phyloP scores from a whole-genome alignment of 2,888 invertebrate genomes.

The Synergus laeviventris region DNA sequence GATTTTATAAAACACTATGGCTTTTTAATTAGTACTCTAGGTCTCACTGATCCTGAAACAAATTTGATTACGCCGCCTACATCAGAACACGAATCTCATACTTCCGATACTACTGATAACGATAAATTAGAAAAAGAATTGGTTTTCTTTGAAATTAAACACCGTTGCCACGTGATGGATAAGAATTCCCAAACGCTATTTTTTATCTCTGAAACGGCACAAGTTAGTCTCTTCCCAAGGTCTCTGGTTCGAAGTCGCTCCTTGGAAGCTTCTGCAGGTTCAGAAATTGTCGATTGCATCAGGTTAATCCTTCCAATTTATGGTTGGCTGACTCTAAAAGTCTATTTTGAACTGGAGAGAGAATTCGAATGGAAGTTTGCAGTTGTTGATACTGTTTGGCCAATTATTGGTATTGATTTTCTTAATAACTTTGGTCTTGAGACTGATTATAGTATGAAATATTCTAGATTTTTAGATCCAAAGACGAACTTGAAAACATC shows the following conservation, averaged over 20 bases:
- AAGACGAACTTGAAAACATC: not conserved
- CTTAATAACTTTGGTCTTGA: not conserved
- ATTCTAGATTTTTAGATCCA: not conserved
- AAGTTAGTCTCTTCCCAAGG: constrained; percentile 13
- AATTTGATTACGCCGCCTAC: not conserved
- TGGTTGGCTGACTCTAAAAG: not conserved
- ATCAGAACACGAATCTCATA: not conserved
- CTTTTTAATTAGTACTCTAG: not conserved
- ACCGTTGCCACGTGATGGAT: not conserved
- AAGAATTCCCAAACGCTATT: constrained; percentile 18
- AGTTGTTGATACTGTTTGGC: not conserved
- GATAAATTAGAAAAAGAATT: too few species aligned
- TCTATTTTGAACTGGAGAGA: constrained; percentile 6
- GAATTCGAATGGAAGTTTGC: constrained; percentile 30
- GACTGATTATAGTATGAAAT: not conserved
- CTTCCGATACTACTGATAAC: not conserved
- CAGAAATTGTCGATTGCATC: not conserved
- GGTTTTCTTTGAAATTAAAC: not conserved
- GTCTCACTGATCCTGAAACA: not conserved
- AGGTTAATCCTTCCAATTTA: constrained; percentile 13
- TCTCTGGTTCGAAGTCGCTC: not conserved
- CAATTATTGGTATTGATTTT: constrained; percentile 15
- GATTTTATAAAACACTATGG: not conserved
- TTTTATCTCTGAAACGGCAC: not conserved
- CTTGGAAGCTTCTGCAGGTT: not conserved